phyloP scores from a whole-genome alignment of 2,113 vertebrate species.

The Artemisiospiza belli region DNA sequence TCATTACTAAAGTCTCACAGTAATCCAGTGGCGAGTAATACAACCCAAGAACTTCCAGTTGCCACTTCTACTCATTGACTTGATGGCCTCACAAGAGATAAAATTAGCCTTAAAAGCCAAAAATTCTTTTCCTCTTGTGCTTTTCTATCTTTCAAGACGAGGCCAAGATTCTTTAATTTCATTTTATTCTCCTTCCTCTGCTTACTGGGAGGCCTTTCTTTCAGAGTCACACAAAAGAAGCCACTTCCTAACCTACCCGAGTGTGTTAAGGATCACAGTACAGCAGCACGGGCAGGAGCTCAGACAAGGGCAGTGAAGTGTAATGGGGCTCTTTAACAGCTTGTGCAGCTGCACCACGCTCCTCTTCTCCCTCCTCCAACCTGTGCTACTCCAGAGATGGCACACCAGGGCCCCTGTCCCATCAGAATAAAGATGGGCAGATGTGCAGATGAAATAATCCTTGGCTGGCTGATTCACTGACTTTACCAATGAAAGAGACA shows the following conservation, averaged over 20 bases:
- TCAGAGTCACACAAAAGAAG: neutral
- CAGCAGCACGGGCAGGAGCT: neutral
- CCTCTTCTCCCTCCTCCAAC: neutral
- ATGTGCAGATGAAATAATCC: neutral
- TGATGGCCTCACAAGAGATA: neutral
- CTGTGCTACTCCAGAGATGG: neutral
- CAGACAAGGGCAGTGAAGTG: neutral
- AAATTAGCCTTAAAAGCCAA: slow-evolving; percentile 17
- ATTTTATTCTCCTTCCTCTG: neutral
- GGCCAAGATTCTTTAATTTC: neutral
- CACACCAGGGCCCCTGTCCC: neutral
- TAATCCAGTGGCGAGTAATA: slow-evolving; percentile 45
- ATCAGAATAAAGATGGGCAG: neutral
- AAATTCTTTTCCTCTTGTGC: neutral
- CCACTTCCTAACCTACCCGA: neutral
- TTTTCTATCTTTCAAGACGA: neutral
- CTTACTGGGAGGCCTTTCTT: neutral
- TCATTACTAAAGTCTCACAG: slow-evolving; percentile 53
- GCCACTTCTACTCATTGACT: slow-evolving; percentile 27
- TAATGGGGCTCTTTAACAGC: neutral
- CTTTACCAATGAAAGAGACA: neutral
- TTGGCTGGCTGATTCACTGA: neutral
- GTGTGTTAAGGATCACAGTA: neutral
- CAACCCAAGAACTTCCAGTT: slow-evolving; percentile 27
- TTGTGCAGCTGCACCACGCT: neutral